These are phyloP conservation scores for Ovibos moschatus DNA, from an alignment of 2,113 vertebrate genomes.

Conservation along the genomic window DNA sequence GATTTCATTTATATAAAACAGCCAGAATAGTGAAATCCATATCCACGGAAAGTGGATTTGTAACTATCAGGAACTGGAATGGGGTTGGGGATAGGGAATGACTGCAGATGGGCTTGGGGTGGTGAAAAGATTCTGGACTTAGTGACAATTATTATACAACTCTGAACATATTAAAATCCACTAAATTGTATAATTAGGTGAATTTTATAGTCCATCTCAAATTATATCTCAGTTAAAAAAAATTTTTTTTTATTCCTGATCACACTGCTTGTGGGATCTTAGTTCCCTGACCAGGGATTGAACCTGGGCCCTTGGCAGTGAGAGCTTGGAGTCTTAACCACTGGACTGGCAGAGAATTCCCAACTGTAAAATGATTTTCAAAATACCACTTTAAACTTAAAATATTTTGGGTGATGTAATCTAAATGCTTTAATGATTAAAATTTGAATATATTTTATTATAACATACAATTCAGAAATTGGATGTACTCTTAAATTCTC, in stretches of 20 bases:
- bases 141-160: not conserved
- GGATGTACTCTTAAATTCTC: not conserved
- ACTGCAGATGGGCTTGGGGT: not conserved
- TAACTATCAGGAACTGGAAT: not conserved
- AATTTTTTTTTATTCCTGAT: not conserved
- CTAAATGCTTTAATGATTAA: not conserved
- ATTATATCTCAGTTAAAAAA: not conserved
- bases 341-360: not conserved
- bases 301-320: not conserved
- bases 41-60: not conserved
- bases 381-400: not conserved
- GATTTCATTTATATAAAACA: not conserved
- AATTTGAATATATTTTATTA: not conserved
- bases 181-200: not conserved
- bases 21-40: not conserved
- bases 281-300: not conserved
- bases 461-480: not conserved
- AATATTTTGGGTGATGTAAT: not conserved
- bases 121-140: not conserved
- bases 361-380: not conserved
- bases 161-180: not conserved
- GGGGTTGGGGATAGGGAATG: not conserved
- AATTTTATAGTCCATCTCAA: not conserved
- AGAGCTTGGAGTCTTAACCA: not conserved
- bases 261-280: not conserved